Evolutionary conservation across 2,113 vertebrate species (phyloP), one percentile per base, ranked within the genome.

Genomic region (Anseranas semipalmata): DNA sequence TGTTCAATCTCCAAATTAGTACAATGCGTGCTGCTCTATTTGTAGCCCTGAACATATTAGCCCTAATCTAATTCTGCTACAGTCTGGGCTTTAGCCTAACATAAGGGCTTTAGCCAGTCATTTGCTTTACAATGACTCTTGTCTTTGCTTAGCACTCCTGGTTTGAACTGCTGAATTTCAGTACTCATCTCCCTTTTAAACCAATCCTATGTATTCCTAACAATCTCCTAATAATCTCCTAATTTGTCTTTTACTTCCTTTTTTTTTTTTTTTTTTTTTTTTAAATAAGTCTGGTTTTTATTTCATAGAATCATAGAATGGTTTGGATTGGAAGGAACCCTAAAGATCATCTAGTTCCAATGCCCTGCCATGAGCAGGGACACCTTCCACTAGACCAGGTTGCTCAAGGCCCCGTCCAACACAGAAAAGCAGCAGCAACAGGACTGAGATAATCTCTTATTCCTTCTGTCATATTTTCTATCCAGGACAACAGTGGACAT

Each of bases 121-220:
- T 48, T 72, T 76, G 3, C 4, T 65, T 72, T 65, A 39, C 27
- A 79, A 10, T 37, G 27, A 75, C 27, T 68, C 33, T 3, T 2
- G 2, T 46, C 22, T 52, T 73, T 88, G 2, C 2, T 76, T 73
- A 4, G 0, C 18, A 20, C 15, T 39, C 13, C 9, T 4, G 4
- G 3, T 43, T 22, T 41, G 7, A 55, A 71, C 0, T 0, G 4
- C 6, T 65, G 35, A 68, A 73, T 86, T 83, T 84, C n/a, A 63
- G 30, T 58, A 7, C 13, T 65, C 77, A 15, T 48, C 27, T 60
- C 17, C 3, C 33, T 70, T 83, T 80, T 37, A 60, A 89, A 4
- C 1, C n/a, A 73, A 13, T 53, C 8, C 9, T 55, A 6, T 32
- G 2, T 62, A 17, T 4, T 63, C 10, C 10, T 15, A 41, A 6